Conservation (phyloP, 2,888 invertebrate species). For the Epirrhoe tristata region DNA sequence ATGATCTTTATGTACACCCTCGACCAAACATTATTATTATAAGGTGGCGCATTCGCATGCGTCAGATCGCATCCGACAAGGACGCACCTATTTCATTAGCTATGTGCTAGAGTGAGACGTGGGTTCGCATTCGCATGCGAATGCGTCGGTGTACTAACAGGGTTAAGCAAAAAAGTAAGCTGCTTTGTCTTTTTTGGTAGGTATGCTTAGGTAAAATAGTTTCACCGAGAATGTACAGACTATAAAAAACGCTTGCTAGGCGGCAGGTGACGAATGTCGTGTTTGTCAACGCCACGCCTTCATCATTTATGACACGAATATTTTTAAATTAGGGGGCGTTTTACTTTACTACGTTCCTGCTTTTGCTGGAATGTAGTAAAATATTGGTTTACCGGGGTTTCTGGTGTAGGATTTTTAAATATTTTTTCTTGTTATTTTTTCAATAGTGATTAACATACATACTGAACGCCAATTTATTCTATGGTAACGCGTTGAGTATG, state of each 20-base stretch:
- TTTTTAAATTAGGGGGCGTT: constrained; percentile 24
- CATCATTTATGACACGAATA: constrained; percentile 48
- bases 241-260: constrained; percentile 37
- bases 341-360: constrained; percentile 1
- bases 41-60: too few relatives aligned
- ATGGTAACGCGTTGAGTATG: background rate
- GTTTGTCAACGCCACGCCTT: constrained; percentile 48
- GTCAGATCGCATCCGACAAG: too few relatives aligned
- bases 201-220: too few relatives aligned
- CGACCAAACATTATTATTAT: background rate
- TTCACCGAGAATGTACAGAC: constrained; percentile 25
- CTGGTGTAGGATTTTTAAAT: constrained; percentile 4
- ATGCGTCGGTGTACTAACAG: too few relatives aligned
- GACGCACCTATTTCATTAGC: too few relatives aligned
- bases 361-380: constrained; percentile 21
- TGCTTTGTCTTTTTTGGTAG: too few relatives aligned
- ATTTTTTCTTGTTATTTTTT: background rate
- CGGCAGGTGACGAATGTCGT: constrained; percentile 45
- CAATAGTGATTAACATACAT: background rate
- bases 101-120: too few relatives aligned
- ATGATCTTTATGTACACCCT: background rate
- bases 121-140: too few relatives aligned
- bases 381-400: constrained; percentile 5
- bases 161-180: too few relatives aligned
- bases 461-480: background rate